Evolutionary conservation across 37 sponge, comb jelly and placozoan genomes (phyloP).

Genomic region (Beroe ovata): DNA sequence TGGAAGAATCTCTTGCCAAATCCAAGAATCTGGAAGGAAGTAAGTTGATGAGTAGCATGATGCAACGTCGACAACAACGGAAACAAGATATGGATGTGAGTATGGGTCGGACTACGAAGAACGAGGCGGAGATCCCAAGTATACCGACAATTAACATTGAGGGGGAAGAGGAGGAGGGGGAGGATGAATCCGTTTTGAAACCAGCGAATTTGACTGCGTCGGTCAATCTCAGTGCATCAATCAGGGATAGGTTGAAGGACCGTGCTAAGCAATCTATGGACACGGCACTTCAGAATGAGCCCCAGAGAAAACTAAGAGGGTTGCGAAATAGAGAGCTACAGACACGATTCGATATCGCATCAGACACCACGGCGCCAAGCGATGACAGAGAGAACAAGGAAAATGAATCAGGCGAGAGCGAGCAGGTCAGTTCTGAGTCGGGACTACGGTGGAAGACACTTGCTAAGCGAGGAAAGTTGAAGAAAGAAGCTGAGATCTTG

Average conservation of each 20-base stretch:
- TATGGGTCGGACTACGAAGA: neutral
- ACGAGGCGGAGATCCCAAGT: neutral
- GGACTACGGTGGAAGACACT: slow-evolving; percentile 1
- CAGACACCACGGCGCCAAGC: neutral
- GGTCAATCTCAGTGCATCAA: slow-evolving; percentile 47
- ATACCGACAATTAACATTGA: slow-evolving; percentile 1
- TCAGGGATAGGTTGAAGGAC: slow-evolving; percentile 23
- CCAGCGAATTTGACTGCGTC: neutral
- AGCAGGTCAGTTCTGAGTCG: neutral
- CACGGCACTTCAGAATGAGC: slow-evolving; percentile 38
- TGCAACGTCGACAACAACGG: slow-evolving; percentile 13
- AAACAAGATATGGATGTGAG: slow-evolving; percentile 53
- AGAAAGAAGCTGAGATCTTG: neutral
- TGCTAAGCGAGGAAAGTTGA: slow-evolving; percentile 21
- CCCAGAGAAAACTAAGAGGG: slow-evolving; percentile 19
- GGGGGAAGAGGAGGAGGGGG: neutral
- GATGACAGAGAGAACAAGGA: neutral
- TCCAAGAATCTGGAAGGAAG: slow-evolving; percentile 26
- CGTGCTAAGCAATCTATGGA: slow-evolving; percentile 17
- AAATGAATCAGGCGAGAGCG: neutral
- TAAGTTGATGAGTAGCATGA: slow-evolving; percentile 32
- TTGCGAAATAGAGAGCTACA: slow-evolving; percentile 13
- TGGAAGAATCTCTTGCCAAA: neutral
- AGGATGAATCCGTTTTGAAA: slow-evolving; percentile 5
- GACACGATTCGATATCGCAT: slow-evolving; percentile 23